Percentiles rank a stretch among this genome's conserved stretches.
Conservation (phyloP, 2,113 vertebrate genomes). For the Albula goreensis region DNA sequence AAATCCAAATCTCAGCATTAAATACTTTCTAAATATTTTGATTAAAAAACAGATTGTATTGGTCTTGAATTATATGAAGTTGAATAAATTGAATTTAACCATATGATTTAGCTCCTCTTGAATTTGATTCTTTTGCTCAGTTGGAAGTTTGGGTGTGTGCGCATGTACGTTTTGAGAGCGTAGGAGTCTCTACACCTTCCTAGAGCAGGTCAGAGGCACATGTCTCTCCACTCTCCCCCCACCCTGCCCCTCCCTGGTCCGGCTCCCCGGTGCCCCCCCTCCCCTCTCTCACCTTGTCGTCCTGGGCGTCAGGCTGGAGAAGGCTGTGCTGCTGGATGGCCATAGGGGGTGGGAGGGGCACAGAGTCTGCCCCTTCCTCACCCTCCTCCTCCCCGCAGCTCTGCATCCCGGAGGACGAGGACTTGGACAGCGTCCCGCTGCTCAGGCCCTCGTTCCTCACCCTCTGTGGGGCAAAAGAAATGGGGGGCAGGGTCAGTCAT, state of each 20-base stretch:
- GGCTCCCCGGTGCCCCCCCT: background rate
- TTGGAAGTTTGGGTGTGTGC: background rate
- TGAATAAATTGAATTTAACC: background rate
- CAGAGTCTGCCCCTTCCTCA: slow-evolving; percentile 89
- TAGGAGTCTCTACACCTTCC: background rate
- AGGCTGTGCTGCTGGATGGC: slow-evolving; percentile 98
- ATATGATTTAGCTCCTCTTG: background rate
- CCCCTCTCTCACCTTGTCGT: slow-evolving; percentile 86
- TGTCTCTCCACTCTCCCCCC: background rate
- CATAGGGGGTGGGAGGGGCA: slow-evolving; percentile 95
- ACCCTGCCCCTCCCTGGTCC: background rate
- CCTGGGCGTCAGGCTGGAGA: slow-evolving; percentile 92
- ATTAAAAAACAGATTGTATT: background rate
- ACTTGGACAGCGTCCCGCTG: slow-evolving; percentile 95
- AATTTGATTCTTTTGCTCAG: background rate
- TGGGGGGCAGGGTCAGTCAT: background rate
- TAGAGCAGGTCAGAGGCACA: background rate
- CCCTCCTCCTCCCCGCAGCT: slow-evolving; percentile 98
- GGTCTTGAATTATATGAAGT: too few species aligned
- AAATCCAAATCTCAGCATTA: background rate
- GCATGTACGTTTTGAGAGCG: background rate
- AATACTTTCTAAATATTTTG: background rate
- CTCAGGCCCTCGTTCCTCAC: slow-evolving; percentile 93
- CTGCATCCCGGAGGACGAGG: slow-evolving; percentile 98
- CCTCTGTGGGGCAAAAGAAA: slow-evolving; percentile 73